Evolutionary conservation across 1,140 invertebrate species (phyloP).

Genomic region (Zaprionus camerounensis): DNA sequence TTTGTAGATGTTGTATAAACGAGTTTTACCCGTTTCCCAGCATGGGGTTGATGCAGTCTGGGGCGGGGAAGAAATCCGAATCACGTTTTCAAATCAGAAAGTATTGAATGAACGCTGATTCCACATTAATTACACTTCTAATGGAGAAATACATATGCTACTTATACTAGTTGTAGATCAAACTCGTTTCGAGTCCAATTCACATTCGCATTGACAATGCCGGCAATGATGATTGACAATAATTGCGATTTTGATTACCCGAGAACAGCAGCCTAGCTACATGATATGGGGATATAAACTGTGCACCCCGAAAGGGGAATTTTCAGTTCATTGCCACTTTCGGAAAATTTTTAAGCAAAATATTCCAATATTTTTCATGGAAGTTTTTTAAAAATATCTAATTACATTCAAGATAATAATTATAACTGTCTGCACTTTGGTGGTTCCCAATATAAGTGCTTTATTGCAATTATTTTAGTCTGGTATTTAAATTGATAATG

Average conservation of each 20-base stretch:
- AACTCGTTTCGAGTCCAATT: constrained; percentile 46
- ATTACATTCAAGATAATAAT: not conserved
- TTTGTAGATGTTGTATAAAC: constrained; percentile 36
- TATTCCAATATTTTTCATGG: constrained; percentile 8
- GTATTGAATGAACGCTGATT: constrained; percentile 51
- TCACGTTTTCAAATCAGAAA: constrained; percentile 14
- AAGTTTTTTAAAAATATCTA: not conserved
- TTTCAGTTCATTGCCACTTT: not conserved
- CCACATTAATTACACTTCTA: constrained; percentile 39
- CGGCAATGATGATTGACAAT: constrained; percentile 60
- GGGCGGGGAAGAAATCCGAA: not conserved
- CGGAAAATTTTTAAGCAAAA: constrained; percentile 25
- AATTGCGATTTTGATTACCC: constrained; percentile 53
- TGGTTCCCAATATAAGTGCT: not conserved
- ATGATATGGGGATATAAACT: not conserved
- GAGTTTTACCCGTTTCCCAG: constrained; percentile 56
- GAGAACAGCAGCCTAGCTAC: constrained; percentile 2
- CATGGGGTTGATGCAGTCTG: not conserved
- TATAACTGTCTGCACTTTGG: not conserved
- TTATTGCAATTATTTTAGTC: constrained; percentile 6
- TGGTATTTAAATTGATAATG: not conserved
- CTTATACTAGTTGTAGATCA: not conserved
- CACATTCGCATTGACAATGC: constrained; percentile 51
- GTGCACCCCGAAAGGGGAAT: not conserved
- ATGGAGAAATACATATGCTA: not conserved